A percentile compares a stretch with the other conserved stretches of the same genome.
These are phyloP conservation scores for Monoplex corrugatus DNA, from an alignment of 2,888 invertebrate species.

Conservation along the genomic window DNA sequence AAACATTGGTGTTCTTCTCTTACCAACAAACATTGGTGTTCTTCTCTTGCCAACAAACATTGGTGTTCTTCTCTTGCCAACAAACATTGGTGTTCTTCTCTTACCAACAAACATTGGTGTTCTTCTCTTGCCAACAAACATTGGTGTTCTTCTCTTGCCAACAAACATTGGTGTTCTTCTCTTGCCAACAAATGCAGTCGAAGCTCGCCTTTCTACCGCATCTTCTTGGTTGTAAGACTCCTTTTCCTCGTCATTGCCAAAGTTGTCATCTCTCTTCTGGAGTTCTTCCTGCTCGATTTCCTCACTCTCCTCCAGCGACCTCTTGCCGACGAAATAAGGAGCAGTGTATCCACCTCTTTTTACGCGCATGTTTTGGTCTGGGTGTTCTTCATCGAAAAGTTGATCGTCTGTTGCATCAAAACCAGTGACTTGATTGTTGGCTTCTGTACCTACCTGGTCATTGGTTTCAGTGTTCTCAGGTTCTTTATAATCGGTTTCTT, in stretches of 20 bases:
- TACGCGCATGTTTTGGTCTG: neutral
- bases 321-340: conserved; percentile 40
- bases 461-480: neutral
- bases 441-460: neutral
- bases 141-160: conserved; percentile 14
- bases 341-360: conserved; percentile 35
- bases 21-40: conserved; percentile 64
- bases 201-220: too few relatives aligned
- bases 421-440: neutral
- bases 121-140: conserved; percentile 36
- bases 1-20: conserved; percentile 53
- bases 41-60: conserved; percentile 49
- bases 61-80: conserved; percentile 61
- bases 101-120: conserved; percentile 51
- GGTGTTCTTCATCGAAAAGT: neutral
- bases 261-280: neutral
- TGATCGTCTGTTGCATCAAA: neutral
- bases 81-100: conserved; percentile 54
- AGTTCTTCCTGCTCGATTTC: neutral
- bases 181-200: conserved; percentile 57
- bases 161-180: conserved; percentile 18
- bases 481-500: neutral
- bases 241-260: neutral
- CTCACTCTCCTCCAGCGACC: conserved; percentile 8
- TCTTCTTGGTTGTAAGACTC: neutral